Evolutionary conservation across 2,797 vertebrate genomes (phyloP), one percentile per base, ranked within the genome.

Genomic region (Acanthurus lineatus): DNA sequence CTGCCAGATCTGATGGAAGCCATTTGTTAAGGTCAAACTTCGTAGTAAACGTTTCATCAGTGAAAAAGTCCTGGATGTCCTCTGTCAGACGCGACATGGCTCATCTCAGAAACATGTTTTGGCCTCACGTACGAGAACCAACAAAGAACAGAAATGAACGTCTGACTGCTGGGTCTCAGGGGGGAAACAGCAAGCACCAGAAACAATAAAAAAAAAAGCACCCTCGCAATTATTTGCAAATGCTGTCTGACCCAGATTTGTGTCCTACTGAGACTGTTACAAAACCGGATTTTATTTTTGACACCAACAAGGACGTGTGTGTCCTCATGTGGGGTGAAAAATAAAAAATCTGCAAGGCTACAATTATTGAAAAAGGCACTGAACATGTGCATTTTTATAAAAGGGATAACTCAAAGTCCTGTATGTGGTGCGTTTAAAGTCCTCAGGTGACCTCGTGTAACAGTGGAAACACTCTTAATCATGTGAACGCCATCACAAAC

Each of bases 221-320:
- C 0, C 8, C 42, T 77, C 1, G 2, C 40, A 60, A 62, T 75
- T 52, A 68, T 79, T 77, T 68, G 5, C 16, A 66, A 82, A 79
- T 54, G 68, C 54, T 42, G 32, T 63, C 47, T 81, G 76, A 77
- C 76, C 81, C 79, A 35, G 59, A 86, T 87, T 76, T 61, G 44
- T 25, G 56, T 48, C 42, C 74, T 47, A 17, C 10, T 69, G 58
- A 69, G 57, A 66, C 42, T 17, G 28, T 73, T 76, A 83, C 19
- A 66, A 65, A 86, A 80, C 28, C 14, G 44, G 58, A 63, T 69
- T 73, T 75, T 60, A 74, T 70, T 80, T 78, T 53, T 69, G 64
- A 84, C 47, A 61, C 51, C 32, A 47, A 22, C 61, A 15, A 15
- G 42, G 25, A 25, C 3, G 35, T 0, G 19, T 19, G n/a, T 38